Evolutionary conservation across 2,113 vertebrate genomes (phyloP).

Genomic region (Ctenodactylus gundi): DNA sequence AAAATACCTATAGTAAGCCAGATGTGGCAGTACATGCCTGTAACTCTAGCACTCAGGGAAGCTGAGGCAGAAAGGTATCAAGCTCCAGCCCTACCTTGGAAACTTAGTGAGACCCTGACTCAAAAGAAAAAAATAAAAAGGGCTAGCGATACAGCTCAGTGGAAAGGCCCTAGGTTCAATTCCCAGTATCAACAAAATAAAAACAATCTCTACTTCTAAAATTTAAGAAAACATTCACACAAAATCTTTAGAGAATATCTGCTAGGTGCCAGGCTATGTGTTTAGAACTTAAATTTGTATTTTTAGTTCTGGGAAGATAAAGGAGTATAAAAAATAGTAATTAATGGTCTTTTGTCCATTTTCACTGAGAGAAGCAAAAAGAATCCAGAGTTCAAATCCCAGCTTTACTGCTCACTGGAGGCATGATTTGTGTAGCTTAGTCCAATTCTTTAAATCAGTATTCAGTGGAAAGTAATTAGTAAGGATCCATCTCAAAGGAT

Average conservation of each 20-base stretch:
- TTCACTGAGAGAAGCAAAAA: neutral
- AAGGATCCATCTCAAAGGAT: neutral
- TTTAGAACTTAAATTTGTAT: neutral
- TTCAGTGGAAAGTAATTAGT: neutral
- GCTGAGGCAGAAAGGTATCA: no score
- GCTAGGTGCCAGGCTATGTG: neutral
- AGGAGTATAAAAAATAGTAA: neutral
- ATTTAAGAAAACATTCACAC: conserved; percentile 9
- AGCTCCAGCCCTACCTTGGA: no score
- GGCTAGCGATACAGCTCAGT: no score
- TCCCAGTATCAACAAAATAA: neutral
- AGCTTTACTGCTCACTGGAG: neutral
- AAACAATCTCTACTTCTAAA: neutral
- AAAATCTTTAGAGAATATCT: conserved; percentile 1
- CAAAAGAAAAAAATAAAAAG: no score
- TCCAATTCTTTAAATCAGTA: neutral
- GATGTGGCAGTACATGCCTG: no score
- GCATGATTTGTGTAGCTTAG: neutral
- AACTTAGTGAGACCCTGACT: no score
- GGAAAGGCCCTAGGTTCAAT: neutral
- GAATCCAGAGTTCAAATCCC: neutral
- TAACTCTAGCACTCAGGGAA: no score
- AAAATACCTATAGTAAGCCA: no score
- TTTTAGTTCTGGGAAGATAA: neutral
- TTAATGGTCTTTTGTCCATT: neutral